Conservation (phyloP, 2,113 vertebrate species). For the Gasterosteus aculeatus region DNA sequence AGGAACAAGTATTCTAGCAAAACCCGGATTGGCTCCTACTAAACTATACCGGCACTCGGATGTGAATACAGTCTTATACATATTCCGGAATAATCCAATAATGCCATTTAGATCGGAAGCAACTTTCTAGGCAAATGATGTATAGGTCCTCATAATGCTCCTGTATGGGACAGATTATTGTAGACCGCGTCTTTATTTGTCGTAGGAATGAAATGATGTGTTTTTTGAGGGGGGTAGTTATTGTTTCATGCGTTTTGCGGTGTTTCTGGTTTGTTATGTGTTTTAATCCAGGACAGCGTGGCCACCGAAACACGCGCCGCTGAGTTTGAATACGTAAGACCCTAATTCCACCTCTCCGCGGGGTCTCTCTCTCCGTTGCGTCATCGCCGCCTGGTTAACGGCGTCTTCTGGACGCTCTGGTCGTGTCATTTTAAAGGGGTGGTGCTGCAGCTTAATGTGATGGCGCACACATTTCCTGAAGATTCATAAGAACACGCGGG, state of each 20-base stretch:
- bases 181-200: conserved; percentile 22
- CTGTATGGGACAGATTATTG: neutral
- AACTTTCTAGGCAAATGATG: conserved; percentile 28
- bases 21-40: conserved; percentile 1
- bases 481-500: neutral
- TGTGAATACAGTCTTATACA: neutral
- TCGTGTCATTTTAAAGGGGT: conserved; percentile 19
- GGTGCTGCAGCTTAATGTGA: neutral
- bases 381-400: conserved; percentile 4
- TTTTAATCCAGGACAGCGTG: conserved; percentile 25
- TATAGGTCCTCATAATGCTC: neutral
- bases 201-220: neutral
- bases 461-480: neutral
- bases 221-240: neutral
- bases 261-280: neutral
- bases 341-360: conserved; percentile 26
- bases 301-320: conserved; percentile 50
- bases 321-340: conserved; percentile 53
- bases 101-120: neutral
- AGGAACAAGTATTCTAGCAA: neutral
- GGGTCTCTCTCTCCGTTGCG: conserved; percentile 14
- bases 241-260: neutral
- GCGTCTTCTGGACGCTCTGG: neutral
- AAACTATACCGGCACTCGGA: neutral
- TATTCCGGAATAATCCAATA: neutral